Evolutionary conservation across 64 coral and sea anemone genomes (phyloP).

Genomic region (Anthopleura sola): DNA sequence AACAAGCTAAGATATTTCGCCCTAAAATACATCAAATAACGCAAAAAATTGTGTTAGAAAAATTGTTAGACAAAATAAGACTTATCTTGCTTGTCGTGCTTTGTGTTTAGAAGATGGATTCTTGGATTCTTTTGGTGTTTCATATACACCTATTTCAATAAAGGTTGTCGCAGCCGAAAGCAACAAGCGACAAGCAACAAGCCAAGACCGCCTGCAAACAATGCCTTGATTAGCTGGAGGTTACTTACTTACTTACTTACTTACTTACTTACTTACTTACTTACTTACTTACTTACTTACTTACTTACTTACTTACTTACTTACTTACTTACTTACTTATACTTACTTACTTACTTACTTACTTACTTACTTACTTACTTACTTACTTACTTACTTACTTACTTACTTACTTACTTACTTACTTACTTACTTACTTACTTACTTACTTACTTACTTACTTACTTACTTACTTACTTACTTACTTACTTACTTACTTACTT

Average conservation of each 20-base stretch:
- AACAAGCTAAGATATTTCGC: neutral
- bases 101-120: too few species aligned
- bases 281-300: slow-evolving; percentile 1
- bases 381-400: slow-evolving; percentile 26
- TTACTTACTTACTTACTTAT: too few species aligned
- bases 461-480: slow-evolving; percentile 25
- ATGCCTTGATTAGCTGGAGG: too few species aligned
- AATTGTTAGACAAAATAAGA: too few species aligned
- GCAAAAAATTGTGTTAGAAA: neutral
- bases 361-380: slow-evolving; percentile 18
- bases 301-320: neutral
- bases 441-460: slow-evolving; percentile 26
- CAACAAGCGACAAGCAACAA: too few species aligned
- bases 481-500: slow-evolving; percentile 11
- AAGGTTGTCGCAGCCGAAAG: too few species aligned
- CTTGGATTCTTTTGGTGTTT: too few species aligned
- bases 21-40: neutral
- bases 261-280: slow-evolving; percentile 8
- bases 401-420: slow-evolving; percentile 25
- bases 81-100: too few species aligned
- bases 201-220: too few species aligned
- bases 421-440: slow-evolving; percentile 19
- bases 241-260: slow-evolving; percentile 27
- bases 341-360: too few species aligned
- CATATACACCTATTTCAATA: too few species aligned